Evolutionary conservation across 2,113 vertebrate species (phyloP).

Genomic region (Tor tambroides): DNA sequence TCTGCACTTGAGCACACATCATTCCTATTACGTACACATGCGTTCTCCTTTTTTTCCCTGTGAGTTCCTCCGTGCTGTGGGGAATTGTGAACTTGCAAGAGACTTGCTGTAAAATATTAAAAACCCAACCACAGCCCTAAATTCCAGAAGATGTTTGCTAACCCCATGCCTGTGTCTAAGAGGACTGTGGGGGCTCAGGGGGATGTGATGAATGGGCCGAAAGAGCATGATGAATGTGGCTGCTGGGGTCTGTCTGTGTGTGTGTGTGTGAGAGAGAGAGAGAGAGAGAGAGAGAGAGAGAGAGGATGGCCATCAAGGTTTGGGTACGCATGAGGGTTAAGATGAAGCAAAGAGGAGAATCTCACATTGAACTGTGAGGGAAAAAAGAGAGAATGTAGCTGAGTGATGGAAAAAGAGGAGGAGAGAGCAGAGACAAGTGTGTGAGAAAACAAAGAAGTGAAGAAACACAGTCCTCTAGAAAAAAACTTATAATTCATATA

Average conservation of each 20-base stretch:
- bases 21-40: conserved; percentile 6
- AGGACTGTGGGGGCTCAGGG: conserved; percentile 52
- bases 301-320: neutral
- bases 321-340: conserved; percentile 24
- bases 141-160: conserved; percentile 65
- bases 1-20: neutral
- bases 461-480: neutral
- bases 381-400: neutral
- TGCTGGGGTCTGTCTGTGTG: conserved; percentile 44
- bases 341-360: conserved; percentile 19
- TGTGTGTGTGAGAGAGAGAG: neutral
- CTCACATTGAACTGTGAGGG: conserved; percentile 9
- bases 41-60: neutral
- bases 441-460: neutral
- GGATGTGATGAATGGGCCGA: conserved; percentile 73
- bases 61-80: conserved; percentile 10
- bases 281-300: neutral
- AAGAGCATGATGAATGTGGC: conserved; percentile 72
- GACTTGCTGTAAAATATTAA: conserved; percentile 55
- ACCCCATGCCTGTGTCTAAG: conserved; percentile 58
- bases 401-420: conserved; percentile 21
- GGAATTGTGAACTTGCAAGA: conserved; percentile 31
- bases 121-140: conserved; percentile 58
- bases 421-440: neutral
- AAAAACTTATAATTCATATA: neutral